Evolutionary conservation across 2,888 invertebrate species (phyloP), one percentile per base, ranked within the genome.

Genomic region (Helobdella robusta): DNA sequence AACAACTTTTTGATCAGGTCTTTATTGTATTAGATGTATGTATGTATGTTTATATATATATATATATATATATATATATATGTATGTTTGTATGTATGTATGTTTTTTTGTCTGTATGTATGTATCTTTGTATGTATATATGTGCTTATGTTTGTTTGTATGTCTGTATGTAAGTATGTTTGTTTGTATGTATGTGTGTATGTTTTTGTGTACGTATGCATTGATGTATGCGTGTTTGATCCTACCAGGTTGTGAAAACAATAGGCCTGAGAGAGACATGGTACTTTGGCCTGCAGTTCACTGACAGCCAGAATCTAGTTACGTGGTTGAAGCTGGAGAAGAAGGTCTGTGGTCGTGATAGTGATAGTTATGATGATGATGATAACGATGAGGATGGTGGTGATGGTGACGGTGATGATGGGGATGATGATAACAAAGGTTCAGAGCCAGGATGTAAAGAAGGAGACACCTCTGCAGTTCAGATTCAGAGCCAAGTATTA

Each of bases 201-300:
- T 52, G 52, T 52, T 8, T 52, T 11, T 52, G 23, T 11, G 23
- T 52, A 20, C 20, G 52, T n/a, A n/a, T 52, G 23, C 20, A 20
- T 52, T 11, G 11, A 52, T 52, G 23, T 52, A 20, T 11, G 23
- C 20, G 23, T 20, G 52, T 20, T 15, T n/a, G 52, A 40, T n/a
- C n/a, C n/a, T n/a, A n/a, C n/a, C 97, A 98, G 84, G 97, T 98
- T 76, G 97, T 98, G 75, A 98, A 98, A 84, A 98, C 97, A 74
- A 94, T 97, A 79, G 94, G 94, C 71, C 85, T 97, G 63, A 85
- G 95, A 72, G 95, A 95, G 83, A 92, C 95, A 74, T 95, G 95
- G 95, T 95, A 93, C 84, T 97, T 97, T 82, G 95, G 95, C 67
- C 86, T 95, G 70, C 94, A 95, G 82, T 95, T 94, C 82, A 91